Percentiles rank a stretch among this genome's conserved stretches.
Evolutionary conservation across 2,888 invertebrate species (phyloP).

Genomic region (Achlya flavicornis): DNA sequence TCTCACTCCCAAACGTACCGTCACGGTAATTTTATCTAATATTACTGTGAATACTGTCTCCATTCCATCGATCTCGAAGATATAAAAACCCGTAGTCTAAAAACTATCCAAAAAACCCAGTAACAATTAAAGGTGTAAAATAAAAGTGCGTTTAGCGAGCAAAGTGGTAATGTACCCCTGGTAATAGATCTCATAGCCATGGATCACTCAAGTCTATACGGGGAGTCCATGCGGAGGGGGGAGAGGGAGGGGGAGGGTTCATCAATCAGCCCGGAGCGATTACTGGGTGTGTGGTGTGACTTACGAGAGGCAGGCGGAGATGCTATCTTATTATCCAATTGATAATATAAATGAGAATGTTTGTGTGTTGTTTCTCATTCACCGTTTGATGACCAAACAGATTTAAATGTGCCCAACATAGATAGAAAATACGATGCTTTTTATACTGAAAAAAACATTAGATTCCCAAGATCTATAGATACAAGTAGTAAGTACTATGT

Average conservation of each 20-base stretch:
- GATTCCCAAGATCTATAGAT: no score
- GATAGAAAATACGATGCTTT: no score
- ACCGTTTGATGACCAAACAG: no score
- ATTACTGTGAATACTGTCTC: no score
- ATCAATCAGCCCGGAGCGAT: constrained; percentile 82
- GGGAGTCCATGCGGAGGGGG: constrained; percentile 41
- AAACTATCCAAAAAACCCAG: not conserved
- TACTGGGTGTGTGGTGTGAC: constrained; percentile 57
- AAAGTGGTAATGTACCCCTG: constrained; percentile 58
- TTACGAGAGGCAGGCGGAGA: constrained; percentile 22
- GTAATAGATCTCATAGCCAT: constrained; percentile 75
- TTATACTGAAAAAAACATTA: no score
- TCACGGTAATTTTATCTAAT: no score
- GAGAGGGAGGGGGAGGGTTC: constrained; percentile 62
- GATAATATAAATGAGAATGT: no score
- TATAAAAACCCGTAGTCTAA: not conserved
- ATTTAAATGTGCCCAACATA: no score
- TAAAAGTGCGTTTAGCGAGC: constrained; percentile 49
- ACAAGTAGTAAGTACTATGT: no score
- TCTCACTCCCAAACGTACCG: no score
- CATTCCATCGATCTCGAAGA: not conserved
- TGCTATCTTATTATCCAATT: not conserved
- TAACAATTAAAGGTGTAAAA: constrained; percentile 39
- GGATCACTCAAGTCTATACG: constrained; percentile 72
- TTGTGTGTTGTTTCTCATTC: no score